These are phyloP conservation scores for Poeciliopsis occidentalis DNA, from an alignment of 2,113 vertebrate species.

Conservation along the genomic window DNA sequence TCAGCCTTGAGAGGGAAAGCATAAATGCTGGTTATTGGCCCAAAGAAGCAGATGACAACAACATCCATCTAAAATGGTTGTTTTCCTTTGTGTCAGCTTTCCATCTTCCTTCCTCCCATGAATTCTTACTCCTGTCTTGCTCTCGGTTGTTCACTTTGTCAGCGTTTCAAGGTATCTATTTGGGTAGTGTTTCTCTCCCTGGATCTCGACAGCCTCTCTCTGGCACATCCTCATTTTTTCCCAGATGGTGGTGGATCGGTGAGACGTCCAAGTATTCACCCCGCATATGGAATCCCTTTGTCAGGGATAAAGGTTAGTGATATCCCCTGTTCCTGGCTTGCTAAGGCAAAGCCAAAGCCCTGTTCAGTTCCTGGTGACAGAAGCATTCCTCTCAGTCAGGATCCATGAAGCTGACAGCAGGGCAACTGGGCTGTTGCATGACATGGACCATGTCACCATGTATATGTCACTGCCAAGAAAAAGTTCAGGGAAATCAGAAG, in stretches of 20 bases:
- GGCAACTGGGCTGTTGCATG: neutral
- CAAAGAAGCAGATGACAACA: constrained; percentile 56
- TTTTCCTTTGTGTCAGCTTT: constrained; percentile 44
- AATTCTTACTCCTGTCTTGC: constrained; percentile 17
- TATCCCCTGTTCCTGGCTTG: constrained; percentile 22
- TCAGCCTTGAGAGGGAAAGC: constrained; percentile 42
- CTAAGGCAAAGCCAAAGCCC: constrained; percentile 43
- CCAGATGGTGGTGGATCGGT: constrained; percentile 60
- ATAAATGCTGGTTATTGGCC: constrained; percentile 53
- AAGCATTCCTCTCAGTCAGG: constrained; percentile 28
- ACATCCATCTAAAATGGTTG: constrained; percentile 51
- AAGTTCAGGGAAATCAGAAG: neutral
- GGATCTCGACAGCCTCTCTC: constrained; percentile 18
- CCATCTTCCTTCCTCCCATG: constrained; percentile 15
- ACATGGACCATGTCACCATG: constrained; percentile 17
- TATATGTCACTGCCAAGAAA: constrained; percentile 1
- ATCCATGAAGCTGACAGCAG: constrained; percentile 14
- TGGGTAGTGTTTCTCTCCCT: neutral
- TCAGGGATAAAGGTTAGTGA: constrained; percentile 47
- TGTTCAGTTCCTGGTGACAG: constrained; percentile 29
- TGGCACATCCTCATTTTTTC: constrained; percentile 46
- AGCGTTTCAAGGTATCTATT: constrained; percentile 32
- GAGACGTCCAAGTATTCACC: constrained; percentile 55
- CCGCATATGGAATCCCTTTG: constrained; percentile 58
- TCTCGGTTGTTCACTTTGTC: constrained; percentile 33